Evolutionary conservation across 2,113 vertebrate species (phyloP).

Genomic region (Varanus komodoensis): DNA sequence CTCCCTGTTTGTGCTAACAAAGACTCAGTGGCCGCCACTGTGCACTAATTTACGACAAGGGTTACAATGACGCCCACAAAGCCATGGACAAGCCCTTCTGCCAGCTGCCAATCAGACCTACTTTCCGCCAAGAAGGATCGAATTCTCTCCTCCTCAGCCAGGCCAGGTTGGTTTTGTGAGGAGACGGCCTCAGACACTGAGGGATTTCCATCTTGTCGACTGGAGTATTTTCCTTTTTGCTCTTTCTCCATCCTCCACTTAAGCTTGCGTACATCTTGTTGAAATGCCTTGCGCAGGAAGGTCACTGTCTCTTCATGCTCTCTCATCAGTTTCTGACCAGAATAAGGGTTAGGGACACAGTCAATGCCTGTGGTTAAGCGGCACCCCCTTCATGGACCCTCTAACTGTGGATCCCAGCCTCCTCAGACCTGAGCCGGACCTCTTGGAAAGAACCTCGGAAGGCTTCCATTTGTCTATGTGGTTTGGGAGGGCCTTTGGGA

Average conservation of each 20-base stretch:
- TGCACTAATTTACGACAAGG: background rate
- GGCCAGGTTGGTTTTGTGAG: background rate
- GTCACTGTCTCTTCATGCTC: constrained; percentile 4
- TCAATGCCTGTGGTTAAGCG: background rate
- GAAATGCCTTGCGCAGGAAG: constrained; percentile 18
- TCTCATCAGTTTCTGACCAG: constrained; percentile 8
- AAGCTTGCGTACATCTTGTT: background rate
- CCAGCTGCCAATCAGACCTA: constrained; percentile 22
- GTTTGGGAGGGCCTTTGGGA: too few relatives aligned
- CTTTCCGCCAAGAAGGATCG: constrained; percentile 46
- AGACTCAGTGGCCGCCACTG: background rate
- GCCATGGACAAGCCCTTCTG: fast-evolving
- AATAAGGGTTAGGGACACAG: background rate
- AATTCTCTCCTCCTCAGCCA: constrained; percentile 29
- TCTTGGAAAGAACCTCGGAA: too few relatives aligned
- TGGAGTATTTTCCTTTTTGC: background rate
- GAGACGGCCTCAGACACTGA: background rate
- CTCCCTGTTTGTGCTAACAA: background rate
- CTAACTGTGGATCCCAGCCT: too few relatives aligned
- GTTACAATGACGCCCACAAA: too few relatives aligned
- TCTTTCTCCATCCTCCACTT: background rate
- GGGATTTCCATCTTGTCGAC: background rate
- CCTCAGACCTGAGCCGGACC: too few relatives aligned
- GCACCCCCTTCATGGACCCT: background rate
- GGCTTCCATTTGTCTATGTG: too few relatives aligned